Base-by-base conservation (phyloP, 2,888 invertebrate genomes). In the Hypolimnas misippus region DNA sequence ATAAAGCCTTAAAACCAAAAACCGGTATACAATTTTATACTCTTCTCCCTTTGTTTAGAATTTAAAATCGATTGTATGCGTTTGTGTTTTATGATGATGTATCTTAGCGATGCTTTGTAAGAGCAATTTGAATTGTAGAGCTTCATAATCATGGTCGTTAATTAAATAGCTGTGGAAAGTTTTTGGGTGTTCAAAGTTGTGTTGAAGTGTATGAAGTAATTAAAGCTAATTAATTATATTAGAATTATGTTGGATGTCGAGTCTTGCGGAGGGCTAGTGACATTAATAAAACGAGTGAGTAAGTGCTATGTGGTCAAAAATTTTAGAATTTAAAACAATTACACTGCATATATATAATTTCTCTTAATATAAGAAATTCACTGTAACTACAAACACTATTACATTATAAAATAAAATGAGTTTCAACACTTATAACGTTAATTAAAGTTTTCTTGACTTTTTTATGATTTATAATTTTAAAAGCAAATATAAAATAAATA, bases 141-240 rank as follows among this genome's bases (percentile, higher is more conserved):
- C 35, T 52, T 31, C 16, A 59, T 59, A 44, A 59, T 52, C 35
- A 52, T n/a, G 21, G 14, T 29, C 25, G 33, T 51, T 55, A 52
- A 63, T 59, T 55, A 59, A 60, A 60, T 31, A 19, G 42, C 52
- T 12, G 31, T 46, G 21, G 12, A 49, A 51, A 59, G 44, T 59
- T 59, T 57, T 44, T 17, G 29, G 40, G 40, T 40, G 19, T 40
- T 49, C 10, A 8, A 25, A 49, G 25, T 49, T 49, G 14, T 19
- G 14, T 14, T 49, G 49, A 44, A 12, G 44, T 44, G 44, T 21
- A 10, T 10, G 10, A 3, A 12, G 44, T 19, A 44, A 44, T 19
- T 44, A 44, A 40, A n/a, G n/a, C n/a, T n/a, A n/a, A 40, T 16
- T 40, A 40, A 40, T 40, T 40, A 40, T 14, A 40, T 14, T 6